Evolutionary conservation across 2,888 invertebrate species (phyloP).

Genomic region (Phaedon cochleariae): DNA sequence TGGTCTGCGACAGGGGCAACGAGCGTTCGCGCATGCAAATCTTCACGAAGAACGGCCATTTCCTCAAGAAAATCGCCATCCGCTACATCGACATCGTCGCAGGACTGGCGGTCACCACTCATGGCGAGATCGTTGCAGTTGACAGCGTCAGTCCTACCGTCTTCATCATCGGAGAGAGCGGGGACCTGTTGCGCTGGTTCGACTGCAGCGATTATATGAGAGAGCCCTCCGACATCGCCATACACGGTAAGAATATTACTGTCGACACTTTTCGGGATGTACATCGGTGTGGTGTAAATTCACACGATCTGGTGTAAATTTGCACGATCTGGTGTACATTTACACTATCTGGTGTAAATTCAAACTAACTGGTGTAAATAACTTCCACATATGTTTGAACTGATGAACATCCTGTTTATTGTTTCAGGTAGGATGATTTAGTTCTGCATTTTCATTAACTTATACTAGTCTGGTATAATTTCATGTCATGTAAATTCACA

Average conservation of each 20-base stretch:
- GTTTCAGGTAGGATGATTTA: too few species aligned
- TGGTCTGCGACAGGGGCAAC: slow-evolving; percentile 97
- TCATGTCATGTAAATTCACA: too few species aligned
- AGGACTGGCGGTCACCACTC: slow-evolving; percentile 90
- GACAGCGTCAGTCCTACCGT: slow-evolving; percentile 98
- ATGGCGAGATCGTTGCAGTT: slow-evolving; percentile 94
- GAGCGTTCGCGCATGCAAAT: slow-evolving; percentile 98
- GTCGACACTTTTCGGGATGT: slow-evolving; percentile 12
- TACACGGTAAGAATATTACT: slow-evolving; percentile 72
- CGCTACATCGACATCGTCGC: slow-evolving; percentile 92
- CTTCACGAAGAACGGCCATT: slow-evolving; percentile 94
- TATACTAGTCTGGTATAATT: too few species aligned
- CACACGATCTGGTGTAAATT: slow-evolving; percentile 4
- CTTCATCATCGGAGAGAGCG: slow-evolving; percentile 91
- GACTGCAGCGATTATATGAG: slow-evolving; percentile 98
- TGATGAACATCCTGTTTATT: too few species aligned
- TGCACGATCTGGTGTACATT: neutral
- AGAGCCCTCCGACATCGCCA: slow-evolving; percentile 96
- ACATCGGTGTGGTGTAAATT: neutral
- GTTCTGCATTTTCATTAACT: too few species aligned
- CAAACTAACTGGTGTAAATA: too few species aligned
- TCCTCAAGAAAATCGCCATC: slow-evolving; percentile 93
- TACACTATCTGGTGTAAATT: too few species aligned
- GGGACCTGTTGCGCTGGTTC: slow-evolving; percentile 94
- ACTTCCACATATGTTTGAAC: too few species aligned